A percentile compares a stretch with the other conserved stretches of the same genome.
Conservation (phyloP, 2,797 vertebrate species). For the Pipistrellus kuhlii region DNA sequence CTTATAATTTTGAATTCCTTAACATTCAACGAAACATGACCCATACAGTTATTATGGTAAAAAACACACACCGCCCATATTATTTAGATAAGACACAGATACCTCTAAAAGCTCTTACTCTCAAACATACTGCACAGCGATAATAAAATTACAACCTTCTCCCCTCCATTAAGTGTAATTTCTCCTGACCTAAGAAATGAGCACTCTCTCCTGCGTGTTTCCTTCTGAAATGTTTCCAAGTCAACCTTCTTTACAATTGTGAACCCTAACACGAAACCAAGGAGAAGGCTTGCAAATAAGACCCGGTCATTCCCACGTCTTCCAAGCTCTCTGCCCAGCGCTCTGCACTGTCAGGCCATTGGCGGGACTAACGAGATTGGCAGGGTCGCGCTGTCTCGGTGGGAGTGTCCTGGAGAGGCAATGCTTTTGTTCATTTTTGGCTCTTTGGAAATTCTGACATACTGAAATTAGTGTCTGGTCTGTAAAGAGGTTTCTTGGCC, state of each 20-base stretch:
- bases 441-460: constrained; percentile 20
- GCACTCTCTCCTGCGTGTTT: neutral
- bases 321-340: neutral
- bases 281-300: neutral
- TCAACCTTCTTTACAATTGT: neutral
- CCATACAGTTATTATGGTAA: neutral
- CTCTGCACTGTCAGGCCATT: accelerated
- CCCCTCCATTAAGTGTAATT: neutral
- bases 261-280: neutral
- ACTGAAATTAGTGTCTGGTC: constrained; percentile 10
- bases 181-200: constrained; percentile 42
- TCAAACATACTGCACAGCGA: neutral
- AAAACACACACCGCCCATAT: neutral
- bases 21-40: neutral
- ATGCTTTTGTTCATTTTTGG: neutral
- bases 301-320: accelerated
- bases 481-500: neutral
- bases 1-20: constrained; percentile 52
- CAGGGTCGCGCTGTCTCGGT: neutral
- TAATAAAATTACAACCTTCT: constrained; percentile 33
- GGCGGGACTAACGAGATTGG: neutral
- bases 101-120: constrained; percentile 43
- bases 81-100: constrained; percentile 28
- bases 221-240: constrained; percentile 55
- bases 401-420: neutral